Base-by-base conservation (phyloP, 2,888 invertebrate species). In the Oligia latruncula region DNA sequence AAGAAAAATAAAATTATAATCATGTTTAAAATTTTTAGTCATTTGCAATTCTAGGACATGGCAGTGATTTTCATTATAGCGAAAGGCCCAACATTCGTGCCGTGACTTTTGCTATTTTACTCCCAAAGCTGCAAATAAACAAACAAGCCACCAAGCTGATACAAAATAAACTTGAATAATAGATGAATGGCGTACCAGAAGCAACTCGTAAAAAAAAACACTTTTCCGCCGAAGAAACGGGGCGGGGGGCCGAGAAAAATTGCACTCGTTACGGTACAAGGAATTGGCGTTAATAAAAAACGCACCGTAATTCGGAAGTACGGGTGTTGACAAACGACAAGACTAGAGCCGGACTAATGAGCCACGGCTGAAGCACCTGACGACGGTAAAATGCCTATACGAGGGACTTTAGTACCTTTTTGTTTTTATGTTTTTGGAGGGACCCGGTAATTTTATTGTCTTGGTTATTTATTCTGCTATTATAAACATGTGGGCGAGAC, bases 221-320 rank as follows among this genome's bases (percentile, higher is more conserved):
- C 87, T 88, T 90, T 89, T 83, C 87, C 83, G 80, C 74, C 74
- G 77, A 83, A 87, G 88, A 87, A 81, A 82, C 76, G 74, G 82
- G 85, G 84, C 76, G 74, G 82, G 85, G 84, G 82, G 74, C 87
- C 80, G 77, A 88, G 93, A 95, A 95, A 96, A 96, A 95, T 95
- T 92, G 92, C 94, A 85, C 93, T 95, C 95, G 94, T 96, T 95
- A 94, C 93, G 87, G 91, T 90, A 89, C 91, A 93, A 94, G 93
- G 92, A 94, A 95, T 95, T 95, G 95, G 95, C 94, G 95, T 95
- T 95, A 95, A 95, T 96, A 96, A 96, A 95, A 91, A 91, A 88
- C 91, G 90, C 84, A 89, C 89, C 88, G 93, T 94, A 93, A 93
- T 94, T 93, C 92, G 90, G 92, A 82, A 85, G 90, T 91, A 90